Percentiles rank a stretch among this genome's conserved stretches.
phyloP scores from a whole-genome alignment of 2,797 vertebrate genomes.

The Enteromius paludinosus region DNA sequence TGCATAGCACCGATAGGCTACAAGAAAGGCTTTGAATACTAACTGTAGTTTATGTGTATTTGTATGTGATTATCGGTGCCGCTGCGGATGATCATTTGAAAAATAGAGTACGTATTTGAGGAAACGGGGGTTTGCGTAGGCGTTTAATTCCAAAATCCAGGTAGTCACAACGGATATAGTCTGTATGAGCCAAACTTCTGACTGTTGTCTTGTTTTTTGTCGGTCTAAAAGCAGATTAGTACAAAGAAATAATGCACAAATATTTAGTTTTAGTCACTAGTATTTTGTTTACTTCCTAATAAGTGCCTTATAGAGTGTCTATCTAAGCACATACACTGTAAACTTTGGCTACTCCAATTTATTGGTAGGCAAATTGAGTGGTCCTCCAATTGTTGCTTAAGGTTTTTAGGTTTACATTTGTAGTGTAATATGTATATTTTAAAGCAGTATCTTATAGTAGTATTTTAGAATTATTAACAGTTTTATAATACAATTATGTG shows the following conservation, averaged over 20 bases:
- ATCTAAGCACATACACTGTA: neutral
- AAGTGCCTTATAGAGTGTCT: neutral
- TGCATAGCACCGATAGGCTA: slow-evolving; percentile 27
- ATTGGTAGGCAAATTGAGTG: neutral
- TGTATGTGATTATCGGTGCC: slow-evolving; percentile 18
- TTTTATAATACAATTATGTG: neutral
- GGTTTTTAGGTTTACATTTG: neutral
- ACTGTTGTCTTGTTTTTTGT: neutral
- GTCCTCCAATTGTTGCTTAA: neutral
- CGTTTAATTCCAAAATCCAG: neutral
- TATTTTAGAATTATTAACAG: neutral
- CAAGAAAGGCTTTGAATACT: slow-evolving; percentile 11
- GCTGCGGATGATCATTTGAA: neutral
- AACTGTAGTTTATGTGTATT: neutral
- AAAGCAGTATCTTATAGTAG: neutral
- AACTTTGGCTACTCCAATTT: neutral
- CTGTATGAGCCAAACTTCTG: neutral
- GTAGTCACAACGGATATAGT: neutral
- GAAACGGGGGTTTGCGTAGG: neutral
- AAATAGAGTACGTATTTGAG: neutral
- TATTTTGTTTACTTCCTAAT: neutral
- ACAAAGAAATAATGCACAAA: neutral
- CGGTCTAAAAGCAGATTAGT: neutral
- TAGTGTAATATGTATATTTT: neutral
- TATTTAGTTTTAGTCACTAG: neutral